Conservation (phyloP, 2,888 invertebrate species). For the Troglohyphantes excavatus region DNA sequence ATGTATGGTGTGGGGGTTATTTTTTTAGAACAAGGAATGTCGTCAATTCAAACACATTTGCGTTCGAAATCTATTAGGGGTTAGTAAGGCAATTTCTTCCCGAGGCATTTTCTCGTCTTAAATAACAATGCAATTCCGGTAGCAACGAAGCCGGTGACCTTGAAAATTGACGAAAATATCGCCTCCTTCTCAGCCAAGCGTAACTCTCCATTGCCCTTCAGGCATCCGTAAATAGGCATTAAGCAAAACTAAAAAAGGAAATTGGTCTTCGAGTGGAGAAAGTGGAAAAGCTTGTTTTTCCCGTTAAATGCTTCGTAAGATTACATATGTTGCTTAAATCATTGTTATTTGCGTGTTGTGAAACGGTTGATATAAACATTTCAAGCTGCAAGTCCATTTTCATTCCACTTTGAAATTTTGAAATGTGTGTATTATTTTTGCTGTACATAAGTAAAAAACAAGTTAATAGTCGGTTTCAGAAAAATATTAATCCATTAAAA, state of each 20-base stretch:
- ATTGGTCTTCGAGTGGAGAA: neutral
- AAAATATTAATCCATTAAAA: too few species aligned
- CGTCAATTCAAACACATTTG: neutral
- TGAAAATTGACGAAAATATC: conserved; percentile 37
- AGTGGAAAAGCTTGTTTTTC: neutral
- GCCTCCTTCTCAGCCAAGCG: conserved; percentile 28
- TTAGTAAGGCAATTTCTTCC: neutral
- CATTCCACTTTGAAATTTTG: too few species aligned
- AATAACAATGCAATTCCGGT: conserved; percentile 19
- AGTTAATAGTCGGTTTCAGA: too few species aligned
- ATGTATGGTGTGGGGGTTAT: neutral
- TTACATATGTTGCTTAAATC: neutral
- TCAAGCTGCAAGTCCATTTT: too few species aligned
- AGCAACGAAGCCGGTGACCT: conserved; percentile 29
- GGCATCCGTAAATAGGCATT: conserved; percentile 52
- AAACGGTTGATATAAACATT: neutral
- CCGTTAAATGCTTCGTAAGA: neutral
- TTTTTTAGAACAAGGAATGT: neutral
- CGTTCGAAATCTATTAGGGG: neutral
- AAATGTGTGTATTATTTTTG: too few species aligned
- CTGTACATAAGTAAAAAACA: too few species aligned
- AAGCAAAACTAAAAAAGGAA: neutral
- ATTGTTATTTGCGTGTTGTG: neutral
- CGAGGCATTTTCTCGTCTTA: neutral
- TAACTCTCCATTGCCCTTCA: conserved; percentile 23